Evolutionary conservation across 2,113 vertebrate genomes (phyloP).

Genomic region (Oceanodroma tethys): DNA sequence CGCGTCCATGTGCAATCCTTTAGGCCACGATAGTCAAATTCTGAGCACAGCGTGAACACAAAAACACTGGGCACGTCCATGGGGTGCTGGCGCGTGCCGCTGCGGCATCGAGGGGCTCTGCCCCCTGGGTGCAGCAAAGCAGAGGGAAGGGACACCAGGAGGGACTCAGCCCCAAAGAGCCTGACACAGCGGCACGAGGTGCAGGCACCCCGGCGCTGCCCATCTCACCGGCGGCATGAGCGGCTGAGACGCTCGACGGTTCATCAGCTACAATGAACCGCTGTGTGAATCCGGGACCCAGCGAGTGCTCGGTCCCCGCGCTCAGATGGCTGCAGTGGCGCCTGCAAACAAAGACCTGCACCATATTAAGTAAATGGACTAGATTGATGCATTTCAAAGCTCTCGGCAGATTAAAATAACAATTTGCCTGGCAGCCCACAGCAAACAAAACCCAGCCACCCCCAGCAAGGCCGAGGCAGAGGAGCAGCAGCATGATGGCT

Average conservation of each 20-base stretch:
- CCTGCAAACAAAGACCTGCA: constrained; percentile 25
- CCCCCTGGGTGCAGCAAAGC: neutral
- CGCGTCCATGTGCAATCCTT: fast-evolving
- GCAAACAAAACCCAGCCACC: neutral
- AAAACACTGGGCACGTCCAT: fast-evolving
- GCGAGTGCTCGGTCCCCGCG: neutral
- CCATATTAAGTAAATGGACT: neutral
- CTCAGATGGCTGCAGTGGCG: neutral
- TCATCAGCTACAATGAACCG: neutral
- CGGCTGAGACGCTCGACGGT: neutral
- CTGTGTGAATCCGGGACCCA: neutral
- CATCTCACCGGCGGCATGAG: neutral
- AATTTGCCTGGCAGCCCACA: neutral
- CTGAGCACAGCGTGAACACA: neutral
- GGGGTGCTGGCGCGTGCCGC: neutral
- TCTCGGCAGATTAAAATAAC: neutral
- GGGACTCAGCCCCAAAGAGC: neutral
- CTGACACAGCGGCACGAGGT: neutral
- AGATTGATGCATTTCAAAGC: neutral
- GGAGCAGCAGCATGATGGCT: neutral
- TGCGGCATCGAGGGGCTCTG: neutral
- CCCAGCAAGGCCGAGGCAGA: neutral
- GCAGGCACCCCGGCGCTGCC: neutral
- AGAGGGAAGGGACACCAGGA: neutral
- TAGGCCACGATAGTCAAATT: neutral